Percentiles rank a stretch among this genome's conserved stretches.
Conservation (phyloP, 2,113 vertebrate genomes). For the Struthio camelus region DNA sequence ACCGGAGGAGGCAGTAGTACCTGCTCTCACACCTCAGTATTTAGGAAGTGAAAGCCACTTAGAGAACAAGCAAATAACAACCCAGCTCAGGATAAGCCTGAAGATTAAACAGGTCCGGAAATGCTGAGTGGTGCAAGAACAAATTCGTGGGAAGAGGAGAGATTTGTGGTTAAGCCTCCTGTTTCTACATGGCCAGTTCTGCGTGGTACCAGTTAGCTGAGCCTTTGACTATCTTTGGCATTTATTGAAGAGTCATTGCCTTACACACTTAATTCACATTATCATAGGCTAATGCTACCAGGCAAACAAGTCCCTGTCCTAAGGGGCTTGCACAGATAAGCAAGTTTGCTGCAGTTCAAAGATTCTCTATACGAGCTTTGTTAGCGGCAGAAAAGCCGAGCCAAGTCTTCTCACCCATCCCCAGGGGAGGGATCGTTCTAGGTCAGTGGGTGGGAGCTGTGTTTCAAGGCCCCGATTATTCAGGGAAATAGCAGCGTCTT, state of each 20-base stretch:
- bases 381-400: background rate
- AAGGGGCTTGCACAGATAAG: background rate
- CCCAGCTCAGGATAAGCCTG: background rate
- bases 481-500: conserved; percentile 18
- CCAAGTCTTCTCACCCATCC: background rate
- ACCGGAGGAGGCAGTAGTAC: background rate
- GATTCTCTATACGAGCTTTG: background rate
- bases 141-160: conserved; percentile 30
- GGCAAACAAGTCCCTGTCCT: background rate
- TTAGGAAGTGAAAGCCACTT: conserved; percentile 1
- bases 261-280: background rate
- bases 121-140: background rate
- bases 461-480: conserved; percentile 18
- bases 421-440: background rate
- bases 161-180: background rate
- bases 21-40: background rate
- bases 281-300: rapidly evolving
- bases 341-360: rapidly evolving
- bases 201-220: background rate
- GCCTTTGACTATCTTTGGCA: background rate
- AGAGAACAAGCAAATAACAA: background rate
- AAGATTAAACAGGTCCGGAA: conserved; percentile 29
- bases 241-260: background rate
- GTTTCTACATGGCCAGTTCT: rapidly evolving
- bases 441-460: background rate